Evolutionary conservation across 2,888 invertebrate species (phyloP).

Genomic region (Germaria angustata): DNA sequence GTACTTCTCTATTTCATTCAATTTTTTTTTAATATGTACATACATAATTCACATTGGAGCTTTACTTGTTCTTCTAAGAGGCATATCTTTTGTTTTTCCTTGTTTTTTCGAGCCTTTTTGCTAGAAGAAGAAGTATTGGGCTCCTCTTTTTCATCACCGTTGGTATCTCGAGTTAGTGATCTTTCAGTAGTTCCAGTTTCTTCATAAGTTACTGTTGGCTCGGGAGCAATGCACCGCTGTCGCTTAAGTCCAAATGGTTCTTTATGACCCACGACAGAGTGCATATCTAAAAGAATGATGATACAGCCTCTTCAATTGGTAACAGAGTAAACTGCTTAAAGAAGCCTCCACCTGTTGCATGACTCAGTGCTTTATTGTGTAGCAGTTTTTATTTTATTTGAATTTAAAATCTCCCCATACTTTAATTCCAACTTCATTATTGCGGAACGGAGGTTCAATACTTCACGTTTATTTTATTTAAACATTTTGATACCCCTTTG

Average conservation of each 20-base stretch:
- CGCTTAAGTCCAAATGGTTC: not conserved
- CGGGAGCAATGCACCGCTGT: not conserved
- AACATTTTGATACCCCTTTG: not conserved
- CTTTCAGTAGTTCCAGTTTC: not conserved
- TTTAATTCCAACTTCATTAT: not conserved
- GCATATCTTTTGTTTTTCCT: not conserved
- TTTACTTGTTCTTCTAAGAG: not conserved
- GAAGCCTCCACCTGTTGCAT: constrained; percentile 7
- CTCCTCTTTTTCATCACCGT: not conserved
- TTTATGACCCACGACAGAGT: not conserved
- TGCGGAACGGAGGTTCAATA: no score
- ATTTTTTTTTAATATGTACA: not conserved
- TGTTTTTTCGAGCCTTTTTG: not conserved
- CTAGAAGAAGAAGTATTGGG: not conserved
- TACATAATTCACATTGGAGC: not conserved
- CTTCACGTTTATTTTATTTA: not conserved
- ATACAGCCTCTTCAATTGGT: constrained; percentile 2
- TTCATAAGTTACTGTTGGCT: not conserved
- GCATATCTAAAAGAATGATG: not conserved
- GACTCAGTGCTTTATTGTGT: constrained; percentile 7
- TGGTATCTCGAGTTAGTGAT: not conserved
- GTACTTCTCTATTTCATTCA: constrained; percentile 2
- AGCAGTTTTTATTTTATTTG: constrained; percentile 6
- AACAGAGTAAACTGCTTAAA: constrained; percentile 6
- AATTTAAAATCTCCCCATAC: not conserved